Evolutionary conservation across 2,113 vertebrate genomes (phyloP).

Genomic region (Callionymus lyra): DNA sequence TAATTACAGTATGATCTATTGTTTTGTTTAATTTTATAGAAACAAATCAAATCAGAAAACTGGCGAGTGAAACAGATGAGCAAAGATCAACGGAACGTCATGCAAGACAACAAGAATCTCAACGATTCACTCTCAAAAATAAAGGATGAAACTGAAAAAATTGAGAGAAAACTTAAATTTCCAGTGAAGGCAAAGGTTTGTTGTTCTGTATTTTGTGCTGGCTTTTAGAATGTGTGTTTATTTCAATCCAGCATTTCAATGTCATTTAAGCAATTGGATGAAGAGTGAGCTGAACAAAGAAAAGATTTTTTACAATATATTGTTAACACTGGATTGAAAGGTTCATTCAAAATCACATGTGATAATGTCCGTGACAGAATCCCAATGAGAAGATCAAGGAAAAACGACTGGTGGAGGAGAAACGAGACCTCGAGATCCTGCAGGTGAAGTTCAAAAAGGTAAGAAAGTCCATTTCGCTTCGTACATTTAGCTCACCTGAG

Average conservation of each 20-base stretch:
- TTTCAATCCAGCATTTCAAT: background rate
- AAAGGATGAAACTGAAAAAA: constrained; percentile 54
- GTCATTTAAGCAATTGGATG: background rate
- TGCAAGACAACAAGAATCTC: constrained; percentile 68
- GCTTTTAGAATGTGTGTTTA: constrained; percentile 24
- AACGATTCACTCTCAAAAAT: constrained; percentile 63
- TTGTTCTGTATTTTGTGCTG: constrained; percentile 21
- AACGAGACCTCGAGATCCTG: constrained; percentile 73
- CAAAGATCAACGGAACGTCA: constrained; percentile 56
- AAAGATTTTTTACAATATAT: background rate
- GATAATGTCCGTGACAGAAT: constrained; percentile 52
- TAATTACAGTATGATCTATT: background rate
- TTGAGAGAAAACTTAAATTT: constrained; percentile 57
- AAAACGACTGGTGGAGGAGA: constrained; percentile 71
- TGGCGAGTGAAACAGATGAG: constrained; percentile 60
- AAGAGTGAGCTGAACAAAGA: too few species aligned
- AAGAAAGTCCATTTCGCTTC: too few species aligned
- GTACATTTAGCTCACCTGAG: too few species aligned
- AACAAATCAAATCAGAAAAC: constrained; percentile 58
- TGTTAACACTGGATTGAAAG: background rate
- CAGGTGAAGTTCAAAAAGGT: constrained; percentile 79
- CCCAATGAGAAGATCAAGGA: constrained; percentile 62
- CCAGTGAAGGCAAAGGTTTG: constrained; percentile 63
- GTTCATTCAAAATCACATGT: too few species aligned
- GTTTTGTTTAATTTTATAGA: constrained; percentile 46